These are phyloP conservation scores for Ommatoiulus sabulosus DNA, from an alignment of 2,888 invertebrate species.

Conservation along the genomic window DNA sequence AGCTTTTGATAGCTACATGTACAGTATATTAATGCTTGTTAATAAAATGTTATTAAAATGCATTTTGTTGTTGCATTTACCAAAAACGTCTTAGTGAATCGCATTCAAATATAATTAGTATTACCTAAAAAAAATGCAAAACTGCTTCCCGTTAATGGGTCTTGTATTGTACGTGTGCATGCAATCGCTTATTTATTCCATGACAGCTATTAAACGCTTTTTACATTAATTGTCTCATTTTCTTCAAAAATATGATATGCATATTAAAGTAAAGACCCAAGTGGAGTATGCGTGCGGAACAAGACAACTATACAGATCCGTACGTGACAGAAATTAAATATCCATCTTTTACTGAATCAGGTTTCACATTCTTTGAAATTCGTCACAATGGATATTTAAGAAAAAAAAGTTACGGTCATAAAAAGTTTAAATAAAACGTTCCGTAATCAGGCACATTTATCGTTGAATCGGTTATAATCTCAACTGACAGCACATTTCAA, in stretches of 20 bases:
- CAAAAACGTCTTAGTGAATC: background rate
- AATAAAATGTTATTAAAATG: no score
- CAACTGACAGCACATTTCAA: background rate
- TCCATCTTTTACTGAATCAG: background rate
- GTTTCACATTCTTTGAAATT: background rate
- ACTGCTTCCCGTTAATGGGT: background rate
- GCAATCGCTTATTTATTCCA: background rate
- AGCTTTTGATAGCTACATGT: no score
- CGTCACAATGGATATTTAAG: background rate
- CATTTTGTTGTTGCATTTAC: no score
- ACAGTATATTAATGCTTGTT: no score
- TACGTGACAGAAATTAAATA: constrained; percentile 19
- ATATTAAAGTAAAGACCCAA: background rate
- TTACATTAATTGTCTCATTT: background rate
- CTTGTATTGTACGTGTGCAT: background rate
- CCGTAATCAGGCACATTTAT: background rate
- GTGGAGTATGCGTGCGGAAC: constrained; percentile 8
- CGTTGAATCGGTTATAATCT: background rate
- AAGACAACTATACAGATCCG: background rate
- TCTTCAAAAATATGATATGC: background rate
- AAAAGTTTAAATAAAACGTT: background rate
- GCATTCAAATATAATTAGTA: background rate
- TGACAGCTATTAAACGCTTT: background rate
- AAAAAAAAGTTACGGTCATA: background rate
- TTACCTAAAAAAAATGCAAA: background rate